phyloP scores from a whole-genome alignment of 2,888 invertebrate species.

The Theodoxus fluviatilis region DNA sequence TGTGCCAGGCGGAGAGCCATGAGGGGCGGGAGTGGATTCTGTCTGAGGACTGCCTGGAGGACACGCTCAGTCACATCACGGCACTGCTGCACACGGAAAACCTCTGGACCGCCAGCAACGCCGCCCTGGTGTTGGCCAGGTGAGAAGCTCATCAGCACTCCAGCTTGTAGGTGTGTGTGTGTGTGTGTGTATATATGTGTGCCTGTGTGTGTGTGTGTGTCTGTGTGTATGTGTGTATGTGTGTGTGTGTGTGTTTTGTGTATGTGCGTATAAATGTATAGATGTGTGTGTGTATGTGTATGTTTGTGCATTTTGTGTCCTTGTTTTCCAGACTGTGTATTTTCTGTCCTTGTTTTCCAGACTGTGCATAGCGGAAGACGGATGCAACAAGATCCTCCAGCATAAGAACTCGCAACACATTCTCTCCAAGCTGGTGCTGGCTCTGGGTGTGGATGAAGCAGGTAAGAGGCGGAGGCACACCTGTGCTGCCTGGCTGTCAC shows the following conservation, averaged over 20 bases:
- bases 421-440: conserved; percentile 51
- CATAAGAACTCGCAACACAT: conserved; percentile 56
- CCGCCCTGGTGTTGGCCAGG: conserved; percentile 64
- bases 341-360: no score
- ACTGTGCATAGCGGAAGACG: conserved; percentile 61
- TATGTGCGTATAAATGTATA: not conserved
- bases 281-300: not conserved
- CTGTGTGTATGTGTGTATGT: not conserved
- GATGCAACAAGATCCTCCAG: conserved; percentile 54
- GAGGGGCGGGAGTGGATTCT: conserved; percentile 63
- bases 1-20: conserved; percentile 59
- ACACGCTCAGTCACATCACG: conserved; percentile 54
- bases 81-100: conserved; percentile 57
- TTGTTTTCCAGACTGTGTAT: no score
- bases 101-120: conserved; percentile 65
- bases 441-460: conserved; percentile 62
- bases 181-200: not conserved
- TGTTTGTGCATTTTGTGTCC: not conserved
- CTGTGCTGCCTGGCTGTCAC: no score
- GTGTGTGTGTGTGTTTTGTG: not conserved
- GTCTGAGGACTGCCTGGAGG: conserved; percentile 49
- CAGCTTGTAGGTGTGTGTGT: not conserved
- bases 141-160: conserved; percentile 34
- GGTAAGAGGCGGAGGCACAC: no score
- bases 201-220: not conserved